Conservation (phyloP, 2,888 invertebrate species). For the Mesorhabditis spiculigera region DNA sequence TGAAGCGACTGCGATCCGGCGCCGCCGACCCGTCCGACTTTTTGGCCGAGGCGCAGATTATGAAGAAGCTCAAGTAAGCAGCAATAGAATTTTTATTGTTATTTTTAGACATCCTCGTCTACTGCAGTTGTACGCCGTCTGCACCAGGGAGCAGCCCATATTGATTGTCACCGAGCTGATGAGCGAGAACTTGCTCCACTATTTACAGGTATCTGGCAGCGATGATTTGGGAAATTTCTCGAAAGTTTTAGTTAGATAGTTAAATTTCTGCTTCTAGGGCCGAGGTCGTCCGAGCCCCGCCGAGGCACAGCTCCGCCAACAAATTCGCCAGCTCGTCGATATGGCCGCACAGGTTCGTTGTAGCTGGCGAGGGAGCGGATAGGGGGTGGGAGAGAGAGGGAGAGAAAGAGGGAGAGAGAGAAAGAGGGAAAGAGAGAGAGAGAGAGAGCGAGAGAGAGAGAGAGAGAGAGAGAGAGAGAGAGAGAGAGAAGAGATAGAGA, state of each 20-base stretch:
- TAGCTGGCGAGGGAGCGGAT: too few relatives aligned
- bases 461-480: too few relatives aligned
- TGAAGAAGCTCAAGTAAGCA: slow-evolving; percentile 78
- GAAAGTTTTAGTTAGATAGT: too few relatives aligned
- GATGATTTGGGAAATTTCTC: slow-evolving; percentile 6
- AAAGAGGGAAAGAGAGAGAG: too few relatives aligned
- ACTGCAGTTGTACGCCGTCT: slow-evolving; percentile 96
- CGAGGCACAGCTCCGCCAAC: too few relatives aligned
- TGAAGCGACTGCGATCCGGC: slow-evolving; percentile 70
- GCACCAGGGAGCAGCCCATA: slow-evolving; percentile 97
- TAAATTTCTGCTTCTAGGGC: slow-evolving; percentile 69
- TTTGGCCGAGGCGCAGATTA: slow-evolving; percentile 95
- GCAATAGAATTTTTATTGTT: background rate
- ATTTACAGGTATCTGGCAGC: slow-evolving; percentile 66
- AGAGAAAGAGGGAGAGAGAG: too few relatives aligned
- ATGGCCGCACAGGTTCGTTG: slow-evolving; percentile 79
- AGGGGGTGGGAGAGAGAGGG: too few relatives aligned
- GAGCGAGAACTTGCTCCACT: slow-evolving; percentile 94
- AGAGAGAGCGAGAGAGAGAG: too few relatives aligned
- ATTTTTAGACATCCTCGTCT: slow-evolving; percentile 79
- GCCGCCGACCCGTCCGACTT: slow-evolving; percentile 99
- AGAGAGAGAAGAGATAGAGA: too few relatives aligned
- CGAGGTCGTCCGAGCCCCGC: slow-evolving; percentile 82
- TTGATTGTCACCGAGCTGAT: slow-evolving; percentile 98
- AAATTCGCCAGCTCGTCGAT: slow-evolving; percentile 85